These are phyloP conservation scores for Anguilla pacifica DNA, from an alignment of 2,797 vertebrate species.

Conservation along the genomic window DNA sequence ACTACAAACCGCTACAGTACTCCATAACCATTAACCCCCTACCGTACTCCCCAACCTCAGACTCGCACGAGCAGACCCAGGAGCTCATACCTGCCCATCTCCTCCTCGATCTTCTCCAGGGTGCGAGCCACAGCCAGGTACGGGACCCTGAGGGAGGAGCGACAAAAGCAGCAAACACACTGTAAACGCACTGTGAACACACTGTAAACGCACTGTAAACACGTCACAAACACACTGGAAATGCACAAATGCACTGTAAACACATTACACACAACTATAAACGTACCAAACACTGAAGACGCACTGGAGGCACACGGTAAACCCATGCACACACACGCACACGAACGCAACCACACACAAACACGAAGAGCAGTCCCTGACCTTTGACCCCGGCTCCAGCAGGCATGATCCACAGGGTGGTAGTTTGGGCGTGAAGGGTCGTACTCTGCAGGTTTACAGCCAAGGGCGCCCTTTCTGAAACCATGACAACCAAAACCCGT, in stretches of 20 bases:
- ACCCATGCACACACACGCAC: not conserved
- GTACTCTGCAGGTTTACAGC: slow-evolving; percentile 64
- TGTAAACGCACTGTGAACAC: not conserved
- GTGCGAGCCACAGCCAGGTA: slow-evolving; percentile 88
- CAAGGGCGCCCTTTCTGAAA: not conserved
- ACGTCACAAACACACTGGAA: not conserved
- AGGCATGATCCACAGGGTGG: slow-evolving; percentile 82
- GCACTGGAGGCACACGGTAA: no score
- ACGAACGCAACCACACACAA: not conserved
- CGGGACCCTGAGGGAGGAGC: slow-evolving; percentile 76
- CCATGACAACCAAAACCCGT: not conserved
- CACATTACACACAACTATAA: no score
- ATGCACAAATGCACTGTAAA: not conserved
- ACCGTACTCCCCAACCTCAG: not conserved
- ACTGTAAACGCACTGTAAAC: no score
- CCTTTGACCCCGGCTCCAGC: slow-evolving; percentile 82
- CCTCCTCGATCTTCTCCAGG: slow-evolving; percentile 90
- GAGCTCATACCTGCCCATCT: slow-evolving; percentile 80
- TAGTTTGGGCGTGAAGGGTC: slow-evolving; percentile 77
- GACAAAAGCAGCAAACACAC: not conserved
- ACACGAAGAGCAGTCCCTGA: slow-evolving; percentile 48
- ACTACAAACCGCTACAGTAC: not conserved
- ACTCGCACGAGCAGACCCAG: not conserved
- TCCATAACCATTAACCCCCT: not conserved
- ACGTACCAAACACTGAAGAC: no score